phyloP scores from a whole-genome alignment of 2,888 invertebrate species.

The Poecilobothrus nobilitatus region DNA sequence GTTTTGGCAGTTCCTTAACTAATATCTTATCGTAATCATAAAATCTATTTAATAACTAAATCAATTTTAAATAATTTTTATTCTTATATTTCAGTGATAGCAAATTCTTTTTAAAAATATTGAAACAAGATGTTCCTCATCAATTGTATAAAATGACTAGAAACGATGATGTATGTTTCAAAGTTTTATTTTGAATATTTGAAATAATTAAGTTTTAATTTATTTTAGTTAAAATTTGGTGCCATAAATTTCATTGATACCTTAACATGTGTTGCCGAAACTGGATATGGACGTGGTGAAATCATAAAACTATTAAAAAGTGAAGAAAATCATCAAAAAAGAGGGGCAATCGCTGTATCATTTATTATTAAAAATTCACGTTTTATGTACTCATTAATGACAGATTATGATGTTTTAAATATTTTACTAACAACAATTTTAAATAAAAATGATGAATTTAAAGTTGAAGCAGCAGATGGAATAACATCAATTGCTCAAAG shows the following conservation, averaged over 20 bases:
- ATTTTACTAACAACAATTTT: conserved; percentile 36
- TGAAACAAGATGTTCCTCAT: conserved; percentile 39
- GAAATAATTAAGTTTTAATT: neutral
- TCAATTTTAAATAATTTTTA: neutral
- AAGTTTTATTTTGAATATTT: neutral
- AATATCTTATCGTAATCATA: conserved; percentile 39
- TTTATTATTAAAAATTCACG: conserved; percentile 38
- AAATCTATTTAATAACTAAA: neutral
- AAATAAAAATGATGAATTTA: conserved; percentile 33
- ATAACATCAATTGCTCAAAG: conserved; percentile 38
- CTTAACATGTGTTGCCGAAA: conserved; percentile 40
- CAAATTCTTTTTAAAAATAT: conserved; percentile 40
- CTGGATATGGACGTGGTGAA: conserved; percentile 43
- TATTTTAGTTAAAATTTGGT: conserved; percentile 34
- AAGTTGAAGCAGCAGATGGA: conserved; percentile 38
- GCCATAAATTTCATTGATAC: conserved; percentile 37
- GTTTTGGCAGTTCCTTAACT: conserved; percentile 36
- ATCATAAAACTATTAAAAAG: conserved; percentile 36
- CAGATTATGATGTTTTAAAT: conserved; percentile 38
- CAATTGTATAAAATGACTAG: conserved; percentile 38
- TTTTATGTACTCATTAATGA: conserved; percentile 37
- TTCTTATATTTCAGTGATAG: conserved; percentile 33
- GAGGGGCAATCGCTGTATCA: conserved; percentile 39
- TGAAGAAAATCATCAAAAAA: conserved; percentile 34
- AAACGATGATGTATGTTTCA: conserved; percentile 31